These are phyloP conservation scores for Heliconius nattereri DNA, from an alignment of 1,140 invertebrate genomes.

Conservation along the genomic window DNA sequence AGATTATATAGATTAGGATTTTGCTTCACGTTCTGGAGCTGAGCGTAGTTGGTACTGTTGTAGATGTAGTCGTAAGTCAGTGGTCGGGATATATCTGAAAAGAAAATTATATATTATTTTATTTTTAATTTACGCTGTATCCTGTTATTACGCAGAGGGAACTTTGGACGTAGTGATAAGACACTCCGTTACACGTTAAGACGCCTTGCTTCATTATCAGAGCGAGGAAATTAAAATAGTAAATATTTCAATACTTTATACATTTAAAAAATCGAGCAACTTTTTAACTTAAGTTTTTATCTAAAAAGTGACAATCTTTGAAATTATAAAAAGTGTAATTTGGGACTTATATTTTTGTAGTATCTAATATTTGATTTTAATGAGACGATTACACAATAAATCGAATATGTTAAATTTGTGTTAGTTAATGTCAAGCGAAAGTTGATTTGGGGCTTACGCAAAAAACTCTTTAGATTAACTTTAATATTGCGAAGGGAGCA, in stretches of 20 bases:
- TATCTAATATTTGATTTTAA: no score
- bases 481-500: no score
- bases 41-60: constrained; percentile 61
- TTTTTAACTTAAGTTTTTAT: no score
- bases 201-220: no score
- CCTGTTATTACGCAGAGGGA: not conserved
- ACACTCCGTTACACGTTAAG: not conserved
- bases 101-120: constrained; percentile 15
- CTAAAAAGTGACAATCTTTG: no score
- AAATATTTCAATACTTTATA: no score
- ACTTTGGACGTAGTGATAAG: not conserved
- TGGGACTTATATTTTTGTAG: no score
- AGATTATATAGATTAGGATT: constrained; percentile 38
- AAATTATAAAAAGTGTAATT: no score
- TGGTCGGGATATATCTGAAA: constrained; percentile 51
- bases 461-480: not conserved
- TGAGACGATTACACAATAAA: no score
- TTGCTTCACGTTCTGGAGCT: constrained; percentile 38
- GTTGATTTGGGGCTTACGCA: not conserved
- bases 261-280: no score
- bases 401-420: not conserved
- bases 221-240: no score
- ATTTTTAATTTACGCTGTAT: not conserved
- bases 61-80: constrained; percentile 61
- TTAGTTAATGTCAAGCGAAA: constrained; percentile 9